Evolutionary conservation across 1,140 invertebrate species (phyloP), one percentile per base, ranked within the genome.

Genomic region (Sesamia nonagrioides): DNA sequence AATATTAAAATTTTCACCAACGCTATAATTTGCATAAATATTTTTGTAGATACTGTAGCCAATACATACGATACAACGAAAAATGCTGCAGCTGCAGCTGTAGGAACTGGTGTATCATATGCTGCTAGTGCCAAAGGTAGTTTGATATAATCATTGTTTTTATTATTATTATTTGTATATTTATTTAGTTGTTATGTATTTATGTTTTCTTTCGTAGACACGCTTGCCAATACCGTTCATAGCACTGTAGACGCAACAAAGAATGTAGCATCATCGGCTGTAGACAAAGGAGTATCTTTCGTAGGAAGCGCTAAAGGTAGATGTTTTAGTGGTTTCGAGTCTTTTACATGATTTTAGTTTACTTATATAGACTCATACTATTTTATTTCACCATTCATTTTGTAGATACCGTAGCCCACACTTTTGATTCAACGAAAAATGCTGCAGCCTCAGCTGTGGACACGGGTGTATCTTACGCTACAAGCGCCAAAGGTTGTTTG

Each of bases 251-350:
- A 90, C 54, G 81, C 81, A 9, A 88, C 84, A 54, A 89, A 88
- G 82, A 84, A 79, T 76, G 83, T 83, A 17, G 82, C 86, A 27
- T 56, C 83, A 8, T 82, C 82, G 7, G 83, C 82, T 27, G 71
- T 87, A 54, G 86, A 89, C 13, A 89, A 86, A 75, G 78, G 84
- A 35, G 42, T 80, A 52, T 60, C 84, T 35, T 61, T 83, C 68
- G 76, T 86, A 76, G 86, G 82, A 63, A 82, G 76, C 45, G 84
- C 87, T 69, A 89, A 89, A 87, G 84, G 87, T 89, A 88, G 88
- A 58, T 15, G 2, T 35, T 33, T 33, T 66, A 15, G 6, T 66
- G n/a, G 21, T 2, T 37, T n/a, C n/a, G n/a, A n/a, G n/a, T n/a
- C n/a, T n/a, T n/a, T n/a, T n/a, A n/a, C n/a, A n/a, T n/a, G n/a